phyloP scores from a whole-genome alignment of 2,888 invertebrate species.

The Acrobasis suavella region DNA sequence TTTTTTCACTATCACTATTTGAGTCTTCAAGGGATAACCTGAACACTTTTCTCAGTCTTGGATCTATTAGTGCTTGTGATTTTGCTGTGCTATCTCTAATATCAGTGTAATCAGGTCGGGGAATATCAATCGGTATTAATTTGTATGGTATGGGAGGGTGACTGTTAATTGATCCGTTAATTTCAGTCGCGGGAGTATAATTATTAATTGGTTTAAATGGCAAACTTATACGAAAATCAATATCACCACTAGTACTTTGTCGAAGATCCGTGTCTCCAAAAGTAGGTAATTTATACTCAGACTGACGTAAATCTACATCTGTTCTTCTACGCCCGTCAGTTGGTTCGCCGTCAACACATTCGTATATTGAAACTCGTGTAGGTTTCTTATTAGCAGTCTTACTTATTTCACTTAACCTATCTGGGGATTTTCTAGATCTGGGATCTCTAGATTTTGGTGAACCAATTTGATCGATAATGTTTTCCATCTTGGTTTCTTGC shows the following conservation, averaged over 20 bases:
- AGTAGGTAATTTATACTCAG: slow-evolving; percentile 78
- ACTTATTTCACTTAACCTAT: slow-evolving; percentile 53
- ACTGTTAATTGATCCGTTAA: slow-evolving; percentile 90
- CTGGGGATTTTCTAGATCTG: slow-evolving; percentile 65
- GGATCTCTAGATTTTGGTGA: slow-evolving; percentile 67
- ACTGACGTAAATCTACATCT: slow-evolving; percentile 78
- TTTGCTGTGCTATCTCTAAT: slow-evolving; percentile 87
- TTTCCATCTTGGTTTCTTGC: slow-evolving; percentile 58
- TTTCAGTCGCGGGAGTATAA: slow-evolving; percentile 92
- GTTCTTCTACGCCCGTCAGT: slow-evolving; percentile 72
- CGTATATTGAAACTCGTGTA: slow-evolving; percentile 81
- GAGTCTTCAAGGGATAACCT: slow-evolving; percentile 85
- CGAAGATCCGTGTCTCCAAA: slow-evolving; percentile 87
- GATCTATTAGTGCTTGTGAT: slow-evolving; percentile 88
- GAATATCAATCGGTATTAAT: slow-evolving; percentile 84
- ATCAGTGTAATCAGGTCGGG: slow-evolving; percentile 88
- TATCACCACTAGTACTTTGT: slow-evolving; percentile 83
- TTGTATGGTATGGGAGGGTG: slow-evolving; percentile 89
- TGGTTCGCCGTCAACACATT: slow-evolving; percentile 81
- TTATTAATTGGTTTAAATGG: slow-evolving; percentile 92
- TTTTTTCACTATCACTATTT: slow-evolving; percentile 83
- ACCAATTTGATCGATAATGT: slow-evolving; percentile 46
- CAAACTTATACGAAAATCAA: slow-evolving; percentile 88
- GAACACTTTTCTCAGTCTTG: slow-evolving; percentile 89
- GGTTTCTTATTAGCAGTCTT: slow-evolving; percentile 51